Percentiles rank a stretch among this genome's conserved stretches.
Evolutionary conservation across 92 coral and sea anemone genomes (phyloP).

Genomic region (Porites rus): DNA sequence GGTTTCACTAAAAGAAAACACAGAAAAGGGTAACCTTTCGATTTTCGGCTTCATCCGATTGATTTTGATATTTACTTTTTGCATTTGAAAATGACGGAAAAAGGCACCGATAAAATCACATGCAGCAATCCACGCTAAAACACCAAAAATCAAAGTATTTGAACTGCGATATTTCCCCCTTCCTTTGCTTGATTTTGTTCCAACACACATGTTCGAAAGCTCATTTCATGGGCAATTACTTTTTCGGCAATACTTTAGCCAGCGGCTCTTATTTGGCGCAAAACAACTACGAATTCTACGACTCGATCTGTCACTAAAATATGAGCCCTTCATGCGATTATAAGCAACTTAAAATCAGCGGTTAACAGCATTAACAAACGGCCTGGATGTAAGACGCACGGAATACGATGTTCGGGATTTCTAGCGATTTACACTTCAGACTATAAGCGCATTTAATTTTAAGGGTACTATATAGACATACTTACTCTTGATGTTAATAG

Average conservation of each 20-base stretch:
- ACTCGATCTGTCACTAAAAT: too few relatives aligned
- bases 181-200: neutral
- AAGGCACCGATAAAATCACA: neutral
- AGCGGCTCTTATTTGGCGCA: too few relatives aligned
- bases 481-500: slow-evolving; percentile 70
- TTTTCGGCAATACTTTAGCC: neutral
- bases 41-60: neutral
- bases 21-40: neutral
- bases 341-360: too few relatives aligned
- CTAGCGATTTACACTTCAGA: too few relatives aligned
- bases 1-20: neutral
- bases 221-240: neutral
- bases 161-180: neutral
- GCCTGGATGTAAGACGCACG: too few relatives aligned
- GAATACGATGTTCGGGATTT: too few relatives aligned
- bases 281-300: too few relatives aligned
- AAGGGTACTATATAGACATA: neutral
- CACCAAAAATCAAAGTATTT: neutral
- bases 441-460: too few relatives aligned
- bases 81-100: neutral
- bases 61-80: neutral
- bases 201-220: neutral
- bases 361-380: too few relatives aligned
- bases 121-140: slow-evolving; percentile 1
- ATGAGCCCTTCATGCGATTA: too few relatives aligned